These are phyloP conservation scores for Zaprionus nigranus DNA, from an alignment of 1,140 invertebrate species.

Conservation along the genomic window DNA sequence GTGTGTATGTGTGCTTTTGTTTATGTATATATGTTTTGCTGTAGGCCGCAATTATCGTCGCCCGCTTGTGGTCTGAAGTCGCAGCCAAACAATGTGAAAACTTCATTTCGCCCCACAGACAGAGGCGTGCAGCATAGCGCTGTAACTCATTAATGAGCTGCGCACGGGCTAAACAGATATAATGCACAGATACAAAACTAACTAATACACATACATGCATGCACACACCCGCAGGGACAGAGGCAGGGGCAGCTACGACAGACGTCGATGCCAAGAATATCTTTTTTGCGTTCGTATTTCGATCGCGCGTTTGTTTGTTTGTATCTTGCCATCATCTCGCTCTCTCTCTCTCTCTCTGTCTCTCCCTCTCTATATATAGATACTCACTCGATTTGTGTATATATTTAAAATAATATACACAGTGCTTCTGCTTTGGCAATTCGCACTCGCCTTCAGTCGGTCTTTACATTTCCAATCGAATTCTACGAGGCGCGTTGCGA, in stretches of 20 bases:
- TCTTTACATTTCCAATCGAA: slow-evolving; percentile 82
- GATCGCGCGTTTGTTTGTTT: slow-evolving; percentile 74
- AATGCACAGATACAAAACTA: slow-evolving; percentile 20
- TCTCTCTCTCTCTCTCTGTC: slow-evolving; percentile 24
- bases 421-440: slow-evolving; percentile 63
- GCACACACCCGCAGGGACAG: neutral
- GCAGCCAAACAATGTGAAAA: slow-evolving; percentile 57
- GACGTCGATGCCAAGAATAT: slow-evolving; percentile 69
- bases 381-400: slow-evolving; percentile 63
- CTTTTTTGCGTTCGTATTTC: slow-evolving; percentile 72
- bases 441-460: slow-evolving; percentile 79
- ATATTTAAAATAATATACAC: slow-evolving; percentile 81
- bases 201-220: slow-evolving; percentile 24
- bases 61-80: slow-evolving; percentile 54
- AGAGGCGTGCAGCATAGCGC: too few species aligned
- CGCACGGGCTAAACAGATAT: neutral
- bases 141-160: slow-evolving; percentile 71
- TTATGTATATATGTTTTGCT: too few species aligned
- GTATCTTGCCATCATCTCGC: slow-evolving; percentile 36
- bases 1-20: slow-evolving; percentile 19
- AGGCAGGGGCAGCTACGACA: neutral
- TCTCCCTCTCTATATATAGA: slow-evolving; percentile 45
- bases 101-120: slow-evolving; percentile 54
- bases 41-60: slow-evolving; percentile 40
- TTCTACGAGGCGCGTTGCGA: slow-evolving; percentile 71